A percentile compares a stretch with the other conserved stretches of the same genome.
These are phyloP conservation scores for Deroplatys truncata DNA, from an alignment of 2,888 invertebrate species.

Conservation along the genomic window DNA sequence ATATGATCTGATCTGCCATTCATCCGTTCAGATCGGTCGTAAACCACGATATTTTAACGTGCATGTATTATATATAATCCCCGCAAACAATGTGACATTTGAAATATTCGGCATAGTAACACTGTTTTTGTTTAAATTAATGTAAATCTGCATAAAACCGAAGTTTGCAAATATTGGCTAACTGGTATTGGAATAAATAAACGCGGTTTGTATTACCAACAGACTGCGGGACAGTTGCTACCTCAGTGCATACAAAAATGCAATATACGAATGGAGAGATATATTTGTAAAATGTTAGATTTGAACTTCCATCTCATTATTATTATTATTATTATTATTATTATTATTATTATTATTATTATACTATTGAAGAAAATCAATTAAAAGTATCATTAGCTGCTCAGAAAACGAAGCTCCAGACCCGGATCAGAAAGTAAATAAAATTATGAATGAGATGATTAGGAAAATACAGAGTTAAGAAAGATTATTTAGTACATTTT, in stretches of 20 bases:
- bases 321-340: too few relatives aligned
- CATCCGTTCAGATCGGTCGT: background rate
- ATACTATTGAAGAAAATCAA: too few relatives aligned
- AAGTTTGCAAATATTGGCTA: background rate
- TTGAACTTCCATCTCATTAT: too few relatives aligned
- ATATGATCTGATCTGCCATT: background rate
- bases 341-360: too few relatives aligned
- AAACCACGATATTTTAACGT: background rate
- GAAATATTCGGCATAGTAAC: background rate
- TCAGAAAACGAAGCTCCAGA: too few relatives aligned
- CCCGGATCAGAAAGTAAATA: too few relatives aligned
- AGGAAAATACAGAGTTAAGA: too few relatives aligned
- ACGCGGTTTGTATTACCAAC: background rate
- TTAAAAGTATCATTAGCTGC: too few relatives aligned
- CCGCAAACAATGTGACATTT: background rate
- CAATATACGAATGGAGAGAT: background rate
- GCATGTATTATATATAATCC: background rate
- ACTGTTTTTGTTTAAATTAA: background rate
- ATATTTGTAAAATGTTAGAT: too few relatives aligned
- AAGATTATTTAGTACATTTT: too few relatives aligned
- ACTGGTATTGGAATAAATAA: background rate
- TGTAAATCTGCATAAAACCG: background rate
- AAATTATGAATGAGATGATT: too few relatives aligned
- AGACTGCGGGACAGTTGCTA: background rate
- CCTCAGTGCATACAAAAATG: background rate